Evolutionary conservation across 1,140 invertebrate genomes (phyloP), one percentile per base, ranked within the genome.

Genomic region (Glomeris maerens): DNA sequence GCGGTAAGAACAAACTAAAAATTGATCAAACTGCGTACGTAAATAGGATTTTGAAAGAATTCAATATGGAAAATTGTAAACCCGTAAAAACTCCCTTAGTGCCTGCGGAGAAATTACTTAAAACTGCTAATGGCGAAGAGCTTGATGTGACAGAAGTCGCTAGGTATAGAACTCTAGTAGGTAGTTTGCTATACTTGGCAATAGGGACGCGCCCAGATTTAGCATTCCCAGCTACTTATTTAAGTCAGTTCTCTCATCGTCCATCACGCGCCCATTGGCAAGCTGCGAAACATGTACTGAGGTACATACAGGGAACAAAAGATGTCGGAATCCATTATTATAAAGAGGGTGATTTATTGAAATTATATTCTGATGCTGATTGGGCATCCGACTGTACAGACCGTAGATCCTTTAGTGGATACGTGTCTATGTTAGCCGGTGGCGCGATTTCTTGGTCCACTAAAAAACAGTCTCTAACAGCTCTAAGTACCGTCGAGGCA

Each of bases 91-190:
- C 23, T 2, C 23, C 28, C 23, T 13, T 5, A 49, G 20, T 5
- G 3, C 14, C 20, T 4, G 47, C 52, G 7, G 39, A 20, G 21
- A 25, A 3, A 25, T 7, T 2, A 22, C 4, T 2, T n/a, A 5
- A 27, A 21, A 27, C 38, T 29, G n/a, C 20, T 14, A 38, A 45
- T n/a, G 21, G n/a, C 2, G 4, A n/a, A 20, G n/a, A 14, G 44
- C 27, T 13, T 26, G 20, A 2, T 20, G 23, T 13, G 28, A n/a
- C n/a, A n/a, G n/a, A n/a, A n/a, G n/a, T n/a, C n/a, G n/a, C n/a
- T n/a, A n/a, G n/a, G n/a, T 66, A 66, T 49, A 55, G 63, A 55
- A 53, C 68, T 61, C 59, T 55, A 22, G 59, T 69, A 38, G 66
- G 66, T 48, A 53, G 64, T 17, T 39, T 69, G 20, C 13, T 36